phyloP scores from a whole-genome alignment of 2,113 vertebrate species.

The Hyla sarda region DNA sequence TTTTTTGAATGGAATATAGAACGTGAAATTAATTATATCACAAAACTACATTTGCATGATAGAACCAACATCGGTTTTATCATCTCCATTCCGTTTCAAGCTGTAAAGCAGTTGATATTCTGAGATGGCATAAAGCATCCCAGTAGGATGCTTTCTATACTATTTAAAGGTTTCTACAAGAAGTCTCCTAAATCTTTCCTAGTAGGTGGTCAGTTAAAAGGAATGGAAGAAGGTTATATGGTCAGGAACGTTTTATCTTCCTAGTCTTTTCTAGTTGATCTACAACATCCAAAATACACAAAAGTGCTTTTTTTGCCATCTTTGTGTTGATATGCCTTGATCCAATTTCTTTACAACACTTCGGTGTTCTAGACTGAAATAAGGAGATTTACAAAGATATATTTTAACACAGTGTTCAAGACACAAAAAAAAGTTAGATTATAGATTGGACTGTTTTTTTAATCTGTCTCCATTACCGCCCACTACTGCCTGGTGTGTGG shows the following conservation, averaged over 20 bases:
- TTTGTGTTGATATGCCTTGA: not conserved
- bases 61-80: not conserved
- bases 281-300: not conserved
- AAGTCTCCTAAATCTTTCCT: not conserved
- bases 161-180: not conserved
- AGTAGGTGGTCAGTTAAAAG: not conserved
- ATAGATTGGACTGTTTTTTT: too few species aligned
- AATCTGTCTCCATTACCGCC: too few species aligned
- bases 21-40: constrained; percentile 5
- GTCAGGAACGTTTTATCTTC: not conserved
- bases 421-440: not conserved
- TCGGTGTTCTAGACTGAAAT: not conserved
- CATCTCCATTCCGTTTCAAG: not conserved
- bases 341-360: too few species aligned
- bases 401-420: not conserved
- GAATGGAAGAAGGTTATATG: not conserved
- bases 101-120: not conserved
- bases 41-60: constrained; percentile 16
- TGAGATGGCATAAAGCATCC: not conserved
- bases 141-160: not conserved
- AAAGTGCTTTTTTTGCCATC: not conserved
- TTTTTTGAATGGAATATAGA: not conserved
- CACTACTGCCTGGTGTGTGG: too few species aligned
- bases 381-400: not conserved
- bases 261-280: not conserved